Evolutionary conservation across 2,113 vertebrate genomes (phyloP).

Genomic region (Clarias magur): DNA sequence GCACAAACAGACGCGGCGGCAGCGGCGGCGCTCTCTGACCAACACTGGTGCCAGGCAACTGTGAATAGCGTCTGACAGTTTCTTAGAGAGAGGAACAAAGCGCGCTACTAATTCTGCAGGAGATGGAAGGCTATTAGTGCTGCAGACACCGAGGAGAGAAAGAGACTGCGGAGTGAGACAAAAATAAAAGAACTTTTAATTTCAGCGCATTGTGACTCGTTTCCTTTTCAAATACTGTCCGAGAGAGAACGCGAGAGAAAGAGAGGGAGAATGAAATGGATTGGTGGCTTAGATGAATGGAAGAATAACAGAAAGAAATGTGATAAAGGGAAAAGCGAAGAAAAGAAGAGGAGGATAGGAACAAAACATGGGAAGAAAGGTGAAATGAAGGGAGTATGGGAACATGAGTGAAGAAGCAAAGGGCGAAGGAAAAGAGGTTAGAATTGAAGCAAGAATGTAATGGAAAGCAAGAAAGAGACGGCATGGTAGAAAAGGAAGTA

Average conservation of each 20-base stretch:
- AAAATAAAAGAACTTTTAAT: conserved; percentile 24
- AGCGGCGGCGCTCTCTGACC: conserved; percentile 43
- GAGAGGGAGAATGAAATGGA: neutral
- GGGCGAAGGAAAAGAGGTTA: neutral
- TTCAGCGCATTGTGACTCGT: neutral
- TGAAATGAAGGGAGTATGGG: neutral
- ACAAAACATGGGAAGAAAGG: neutral
- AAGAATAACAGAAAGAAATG: neutral
- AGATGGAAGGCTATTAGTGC: conserved; percentile 14
- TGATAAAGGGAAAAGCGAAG: too few species aligned
- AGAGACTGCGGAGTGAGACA: conserved; percentile 14
- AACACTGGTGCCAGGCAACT: conserved; percentile 54
- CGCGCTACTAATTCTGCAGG: conserved; percentile 55
- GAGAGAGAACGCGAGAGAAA: neutral
- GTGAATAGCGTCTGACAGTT: conserved; percentile 56
- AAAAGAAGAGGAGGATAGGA: neutral
- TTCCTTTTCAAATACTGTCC: neutral
- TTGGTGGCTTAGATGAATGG: neutral
- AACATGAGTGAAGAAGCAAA: neutral
- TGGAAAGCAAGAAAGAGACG: neutral
- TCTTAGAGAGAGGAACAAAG: conserved; percentile 60
- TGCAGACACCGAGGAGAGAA: conserved; percentile 30
- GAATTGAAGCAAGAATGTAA: neutral
- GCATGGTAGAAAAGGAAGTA: neutral
- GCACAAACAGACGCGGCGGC: conserved; percentile 45